phyloP scores from a whole-genome alignment of 2,888 invertebrate genomes.

The Noctua fimbriata region DNA sequence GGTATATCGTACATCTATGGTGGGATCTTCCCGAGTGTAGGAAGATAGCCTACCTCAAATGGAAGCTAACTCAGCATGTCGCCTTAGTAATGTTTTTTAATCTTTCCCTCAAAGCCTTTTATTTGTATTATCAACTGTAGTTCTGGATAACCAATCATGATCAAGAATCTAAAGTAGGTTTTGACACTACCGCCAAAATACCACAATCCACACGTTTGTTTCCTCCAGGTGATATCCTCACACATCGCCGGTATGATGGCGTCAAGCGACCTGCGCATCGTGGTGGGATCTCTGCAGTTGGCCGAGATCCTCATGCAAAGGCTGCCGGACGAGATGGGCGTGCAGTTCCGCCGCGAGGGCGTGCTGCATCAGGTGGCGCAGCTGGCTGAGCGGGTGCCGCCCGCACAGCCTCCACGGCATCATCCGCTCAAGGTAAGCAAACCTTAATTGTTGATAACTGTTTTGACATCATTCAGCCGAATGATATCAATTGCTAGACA shows the following conservation, averaged over 20 bases:
- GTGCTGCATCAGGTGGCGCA: constrained; percentile 96
- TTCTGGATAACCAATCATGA: neutral
- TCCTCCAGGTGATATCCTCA: constrained; percentile 94
- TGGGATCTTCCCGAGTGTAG: neutral
- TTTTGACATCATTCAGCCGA: neutral
- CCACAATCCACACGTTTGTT: neutral
- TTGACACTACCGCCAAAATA: neutral
- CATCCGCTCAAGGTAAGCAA: constrained; percentile 83
- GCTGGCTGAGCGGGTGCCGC: constrained; percentile 76
- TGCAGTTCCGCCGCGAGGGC: constrained; percentile 99
- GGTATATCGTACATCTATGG: neutral
- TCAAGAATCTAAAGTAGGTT: neutral
- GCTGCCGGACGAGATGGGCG: constrained; percentile 97
- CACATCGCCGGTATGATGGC: constrained; percentile 99
- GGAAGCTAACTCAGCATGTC: too few species aligned
- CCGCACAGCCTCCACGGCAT: constrained; percentile 87
- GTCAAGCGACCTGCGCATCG: constrained; percentile 98
- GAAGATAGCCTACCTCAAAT: neutral
- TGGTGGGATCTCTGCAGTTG: constrained; percentile 99
- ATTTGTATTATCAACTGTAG: neutral
- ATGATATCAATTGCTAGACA: neutral
- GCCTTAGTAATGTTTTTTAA: neutral
- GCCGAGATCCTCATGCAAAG: constrained; percentile 99
- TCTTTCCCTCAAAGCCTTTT: neutral
- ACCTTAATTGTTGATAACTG: too few species aligned